Evolutionary conservation across 2,113 vertebrate species (phyloP).

Genomic region (Marmota flaviventris): DNA sequence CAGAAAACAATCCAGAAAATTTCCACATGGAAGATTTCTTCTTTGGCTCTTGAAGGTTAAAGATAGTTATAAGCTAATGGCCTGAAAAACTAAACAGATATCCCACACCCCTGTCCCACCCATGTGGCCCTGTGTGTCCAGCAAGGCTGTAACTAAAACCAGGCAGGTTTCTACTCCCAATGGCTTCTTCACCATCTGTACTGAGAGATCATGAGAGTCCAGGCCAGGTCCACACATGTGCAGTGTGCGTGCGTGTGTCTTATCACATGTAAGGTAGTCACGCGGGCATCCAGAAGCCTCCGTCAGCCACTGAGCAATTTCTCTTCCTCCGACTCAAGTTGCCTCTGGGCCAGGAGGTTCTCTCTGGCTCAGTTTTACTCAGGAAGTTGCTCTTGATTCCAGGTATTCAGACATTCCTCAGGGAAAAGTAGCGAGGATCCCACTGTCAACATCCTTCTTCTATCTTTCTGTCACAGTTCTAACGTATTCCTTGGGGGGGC

Average conservation of each 20-base stretch:
- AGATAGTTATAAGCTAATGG: background rate
- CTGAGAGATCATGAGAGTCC: background rate
- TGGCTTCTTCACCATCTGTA: background rate
- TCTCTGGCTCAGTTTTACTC: background rate
- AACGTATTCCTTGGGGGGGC: background rate
- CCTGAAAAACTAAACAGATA: background rate
- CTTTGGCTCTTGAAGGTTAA: background rate
- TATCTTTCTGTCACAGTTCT: background rate
- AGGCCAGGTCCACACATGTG: background rate
- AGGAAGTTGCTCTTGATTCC: background rate
- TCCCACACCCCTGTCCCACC: accelerated
- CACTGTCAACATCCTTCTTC: background rate
- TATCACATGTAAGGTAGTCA: background rate
- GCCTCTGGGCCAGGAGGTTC: background rate
- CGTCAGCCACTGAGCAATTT: background rate
- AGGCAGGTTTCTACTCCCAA: background rate
- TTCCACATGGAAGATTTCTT: background rate
- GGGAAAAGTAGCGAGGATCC: background rate
- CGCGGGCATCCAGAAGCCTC: background rate
- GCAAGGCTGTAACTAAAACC: background rate
- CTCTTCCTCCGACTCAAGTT: background rate
- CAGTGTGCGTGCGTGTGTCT: no score
- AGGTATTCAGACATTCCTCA: background rate
- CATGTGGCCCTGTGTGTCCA: background rate
- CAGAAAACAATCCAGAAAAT: background rate